Conservation (phyloP, 2,797 vertebrate species). For the Bovichtus variegatus region DNA sequence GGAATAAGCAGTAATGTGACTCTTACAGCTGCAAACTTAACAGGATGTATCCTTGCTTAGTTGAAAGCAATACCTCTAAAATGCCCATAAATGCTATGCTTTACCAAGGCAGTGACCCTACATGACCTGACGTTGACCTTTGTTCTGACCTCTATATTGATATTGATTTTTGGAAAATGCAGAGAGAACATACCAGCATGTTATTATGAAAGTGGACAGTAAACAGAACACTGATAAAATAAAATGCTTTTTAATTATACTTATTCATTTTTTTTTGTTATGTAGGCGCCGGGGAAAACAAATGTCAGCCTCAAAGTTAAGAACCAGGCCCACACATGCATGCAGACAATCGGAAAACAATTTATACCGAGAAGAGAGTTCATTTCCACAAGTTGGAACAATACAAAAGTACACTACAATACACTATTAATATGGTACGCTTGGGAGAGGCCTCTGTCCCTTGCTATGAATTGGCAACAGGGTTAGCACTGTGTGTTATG, state of each 20-base stretch:
- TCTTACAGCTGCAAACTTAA: background rate
- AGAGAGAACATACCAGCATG: constrained; percentile 3
- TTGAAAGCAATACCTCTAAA: background rate
- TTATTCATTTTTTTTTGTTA: background rate
- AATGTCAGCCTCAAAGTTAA: background rate
- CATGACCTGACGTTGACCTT: background rate
- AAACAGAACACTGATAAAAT: background rate
- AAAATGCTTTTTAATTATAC: background rate
- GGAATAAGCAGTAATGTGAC: background rate
- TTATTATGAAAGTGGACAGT: background rate
- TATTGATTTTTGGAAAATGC: background rate
- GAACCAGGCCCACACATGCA: background rate
- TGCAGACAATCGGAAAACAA: background rate
- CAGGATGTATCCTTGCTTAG: no score
- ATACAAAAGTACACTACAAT: background rate
- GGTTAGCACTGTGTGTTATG: background rate
- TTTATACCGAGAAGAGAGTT: background rate
- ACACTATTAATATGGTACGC: background rate
- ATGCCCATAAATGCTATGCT: background rate
- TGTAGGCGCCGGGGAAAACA: background rate
- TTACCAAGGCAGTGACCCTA: background rate
- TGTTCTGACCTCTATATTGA: constrained; percentile 5
- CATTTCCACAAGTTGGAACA: background rate
- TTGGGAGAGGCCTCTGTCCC: background rate
- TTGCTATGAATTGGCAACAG: background rate